Evolutionary conservation across 2,888 invertebrate genomes (phyloP).

Genomic region (Cinara cedri): DNA sequence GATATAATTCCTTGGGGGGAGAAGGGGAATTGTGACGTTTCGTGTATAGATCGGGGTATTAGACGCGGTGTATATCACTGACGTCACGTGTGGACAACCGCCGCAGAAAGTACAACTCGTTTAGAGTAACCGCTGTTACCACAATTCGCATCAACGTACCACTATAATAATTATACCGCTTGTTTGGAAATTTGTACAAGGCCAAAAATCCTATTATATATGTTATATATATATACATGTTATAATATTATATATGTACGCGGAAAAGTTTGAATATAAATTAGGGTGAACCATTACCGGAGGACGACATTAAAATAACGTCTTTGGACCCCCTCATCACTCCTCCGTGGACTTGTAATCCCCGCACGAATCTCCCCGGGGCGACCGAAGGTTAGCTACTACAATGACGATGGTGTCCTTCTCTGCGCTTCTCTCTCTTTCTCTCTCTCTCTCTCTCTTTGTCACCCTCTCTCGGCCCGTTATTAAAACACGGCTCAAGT

Average conservation of each 20-base stretch:
- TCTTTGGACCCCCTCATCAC: conserved; percentile 14
- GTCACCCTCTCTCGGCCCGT: not conserved
- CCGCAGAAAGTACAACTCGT: no score
- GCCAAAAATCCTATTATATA: no score
- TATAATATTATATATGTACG: not conserved
- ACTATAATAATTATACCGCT: no score
- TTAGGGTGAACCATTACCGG: conserved; percentile 43
- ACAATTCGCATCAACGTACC: no score
- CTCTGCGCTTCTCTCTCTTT: not conserved
- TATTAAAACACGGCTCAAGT: not conserved
- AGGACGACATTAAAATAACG: conserved; percentile 52
- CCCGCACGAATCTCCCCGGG: conserved; percentile 22
- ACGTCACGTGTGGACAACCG: no score
- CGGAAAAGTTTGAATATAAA: conserved; percentile 55
- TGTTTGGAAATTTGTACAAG: no score
- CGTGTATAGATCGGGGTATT: no score
- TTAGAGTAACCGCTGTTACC: no score
- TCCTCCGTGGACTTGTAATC: not conserved
- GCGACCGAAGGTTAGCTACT: not conserved
- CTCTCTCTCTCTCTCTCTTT: not conserved
- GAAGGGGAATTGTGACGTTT: no score
- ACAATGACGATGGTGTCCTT: not conserved
- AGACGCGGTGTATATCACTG: no score
- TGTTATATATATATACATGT: not conserved
- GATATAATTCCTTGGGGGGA: no score